Base-by-base conservation (phyloP, 2,888 invertebrate species). In the Plusia festucae region DNA sequence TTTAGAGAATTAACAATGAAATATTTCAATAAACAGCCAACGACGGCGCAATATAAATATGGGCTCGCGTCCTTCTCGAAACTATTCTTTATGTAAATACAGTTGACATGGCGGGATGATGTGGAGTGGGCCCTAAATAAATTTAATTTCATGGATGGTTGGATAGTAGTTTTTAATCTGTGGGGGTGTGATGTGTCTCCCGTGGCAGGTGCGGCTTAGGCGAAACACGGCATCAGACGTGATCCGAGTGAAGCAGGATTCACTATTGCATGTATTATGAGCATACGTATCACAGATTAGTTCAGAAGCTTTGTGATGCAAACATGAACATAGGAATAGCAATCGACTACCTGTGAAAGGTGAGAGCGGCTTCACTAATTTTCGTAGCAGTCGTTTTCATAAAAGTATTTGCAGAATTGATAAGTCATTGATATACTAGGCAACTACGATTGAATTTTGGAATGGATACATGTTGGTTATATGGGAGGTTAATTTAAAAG, bases 41-140 rank as follows among this genome's bases (percentile, higher is more conserved):
- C 88, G 90, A 85, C 87, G 89, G 86, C 85, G 88, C 88, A 91
- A 88, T 89, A 91, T 93, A 95, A 94, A 94, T 92, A 94, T 86
- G 88, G 88, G 88, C 89, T 82, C 83, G 84, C 86, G 90, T 90
- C 88, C 90, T 92, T 90, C 89, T 86, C 88, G 84, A 90, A 93
- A 93, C 89, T 93, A 93, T 94, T 93, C 88, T 91, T 90, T 91
- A 90, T 92, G 92, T 92, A 93, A 94, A 94, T 91, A 93, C 69
- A 81, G 91, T 85, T 91, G 94, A 92, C 92, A 90, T 84, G n/a
- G 85, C 85, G 81, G 88, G 84, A 87, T 91, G 91, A 91, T 88
- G 88, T 88, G 85, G 89, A 91, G 90, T 88, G 90, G 88, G 85
- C 83, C 91, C 91, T 93, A 93, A 94, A 93, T 94, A 93, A 94